A percentile compares a stretch with the other conserved stretches of the same genome.
Evolutionary conservation across 2,888 invertebrate genomes (phyloP).

Genomic region (Aromia moschata): DNA sequence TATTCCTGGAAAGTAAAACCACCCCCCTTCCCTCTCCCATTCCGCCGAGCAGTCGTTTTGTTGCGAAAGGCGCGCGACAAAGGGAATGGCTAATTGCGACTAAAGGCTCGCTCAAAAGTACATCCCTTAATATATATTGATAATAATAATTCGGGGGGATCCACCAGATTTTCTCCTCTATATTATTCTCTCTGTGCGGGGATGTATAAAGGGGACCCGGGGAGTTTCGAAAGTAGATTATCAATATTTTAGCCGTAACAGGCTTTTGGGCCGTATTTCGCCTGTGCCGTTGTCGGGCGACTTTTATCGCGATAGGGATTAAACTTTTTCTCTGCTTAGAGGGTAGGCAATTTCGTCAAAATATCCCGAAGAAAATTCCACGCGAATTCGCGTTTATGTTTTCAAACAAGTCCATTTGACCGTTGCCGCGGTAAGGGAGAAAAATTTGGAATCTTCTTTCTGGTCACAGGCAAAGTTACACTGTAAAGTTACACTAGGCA

Average conservation of each 20-base stretch:
- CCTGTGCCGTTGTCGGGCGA: not conserved
- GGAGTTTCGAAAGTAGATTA: not conserved
- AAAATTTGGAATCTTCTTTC: too few relatives aligned
- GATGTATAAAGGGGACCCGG: constrained; percentile 5
- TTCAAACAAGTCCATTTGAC: too few relatives aligned
- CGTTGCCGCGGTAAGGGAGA: too few relatives aligned
- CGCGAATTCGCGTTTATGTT: too few relatives aligned
- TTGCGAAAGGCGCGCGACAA: constrained; percentile 20
- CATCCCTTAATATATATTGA: constrained; percentile 29
- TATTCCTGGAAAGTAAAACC: too few relatives aligned
- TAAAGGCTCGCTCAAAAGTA: constrained; percentile 28
- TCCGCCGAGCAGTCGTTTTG: not conserved
- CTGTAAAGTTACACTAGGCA: too few relatives aligned
- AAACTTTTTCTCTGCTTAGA: too few relatives aligned
- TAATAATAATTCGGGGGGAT: constrained; percentile 26
- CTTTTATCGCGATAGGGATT: too few relatives aligned
- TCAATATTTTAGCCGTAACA: constrained; percentile 5
- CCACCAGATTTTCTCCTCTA: constrained; percentile 21
- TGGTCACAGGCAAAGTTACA: too few relatives aligned
- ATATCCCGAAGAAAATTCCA: too few relatives aligned
- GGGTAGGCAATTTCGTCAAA: too few relatives aligned
- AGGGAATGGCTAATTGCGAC: constrained; percentile 32
- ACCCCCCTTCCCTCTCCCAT: not conserved
- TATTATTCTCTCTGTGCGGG: constrained; percentile 29
- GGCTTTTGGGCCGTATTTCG: not conserved